Percentiles rank a stretch among this genome's conserved stretches.
Evolutionary conservation across 2,113 vertebrate genomes (phyloP).

Genomic region (Semnornis frantzii): DNA sequence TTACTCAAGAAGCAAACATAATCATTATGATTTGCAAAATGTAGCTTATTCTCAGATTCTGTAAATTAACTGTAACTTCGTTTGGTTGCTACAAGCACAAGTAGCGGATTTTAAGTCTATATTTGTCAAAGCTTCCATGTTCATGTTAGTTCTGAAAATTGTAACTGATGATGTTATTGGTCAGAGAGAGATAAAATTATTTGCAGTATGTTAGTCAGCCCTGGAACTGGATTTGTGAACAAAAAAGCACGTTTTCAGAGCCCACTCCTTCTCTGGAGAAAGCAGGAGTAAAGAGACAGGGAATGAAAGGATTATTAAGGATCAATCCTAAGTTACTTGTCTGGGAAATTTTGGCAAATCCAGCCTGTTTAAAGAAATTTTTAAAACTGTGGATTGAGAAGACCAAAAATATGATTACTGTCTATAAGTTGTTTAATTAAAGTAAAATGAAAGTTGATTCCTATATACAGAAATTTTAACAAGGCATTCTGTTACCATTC

Average conservation of each 20-base stretch:
- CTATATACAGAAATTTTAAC: not conserved
- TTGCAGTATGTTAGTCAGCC: not conserved
- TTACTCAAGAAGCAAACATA: not conserved
- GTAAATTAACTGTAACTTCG: not conserved
- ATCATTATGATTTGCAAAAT: not conserved
- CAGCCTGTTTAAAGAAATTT: not conserved
- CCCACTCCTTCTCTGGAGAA: not conserved
- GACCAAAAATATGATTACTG: not conserved
- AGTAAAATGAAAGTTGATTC: not conserved
- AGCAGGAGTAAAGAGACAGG: not conserved
- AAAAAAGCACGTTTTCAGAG: not conserved
- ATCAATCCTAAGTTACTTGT: not conserved
- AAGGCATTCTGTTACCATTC: not conserved
- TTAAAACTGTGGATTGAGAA: not conserved
- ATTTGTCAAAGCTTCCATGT: not conserved
- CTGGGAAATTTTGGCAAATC: not conserved
- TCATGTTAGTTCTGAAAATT: not conserved
- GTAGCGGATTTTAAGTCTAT: not conserved
- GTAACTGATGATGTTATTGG: not conserved
- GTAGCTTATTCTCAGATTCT: not conserved
- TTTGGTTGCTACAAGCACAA: not conserved
- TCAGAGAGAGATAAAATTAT: not conserved
- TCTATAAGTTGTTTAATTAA: not conserved
- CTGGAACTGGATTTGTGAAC: not conserved
- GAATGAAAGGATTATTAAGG: not conserved